Percentiles rank a stretch among this genome's conserved stretches.
phyloP scores from a whole-genome alignment of 2,888 invertebrate genomes.

The Myopa testacea region DNA sequence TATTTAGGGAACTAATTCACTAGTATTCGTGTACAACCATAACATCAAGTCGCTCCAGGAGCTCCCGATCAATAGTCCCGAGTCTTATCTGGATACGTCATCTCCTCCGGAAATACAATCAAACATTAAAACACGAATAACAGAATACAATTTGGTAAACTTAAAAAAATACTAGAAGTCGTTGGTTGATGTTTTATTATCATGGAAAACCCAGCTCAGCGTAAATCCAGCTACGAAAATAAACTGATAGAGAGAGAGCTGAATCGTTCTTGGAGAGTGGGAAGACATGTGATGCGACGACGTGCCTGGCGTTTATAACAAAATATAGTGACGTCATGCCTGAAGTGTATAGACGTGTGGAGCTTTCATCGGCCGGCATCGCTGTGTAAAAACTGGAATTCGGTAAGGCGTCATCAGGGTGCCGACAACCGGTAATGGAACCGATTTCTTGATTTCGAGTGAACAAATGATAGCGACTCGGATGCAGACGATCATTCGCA shows the following conservation, averaged over 20 bases:
- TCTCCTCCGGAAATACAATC: too few relatives aligned
- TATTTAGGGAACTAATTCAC: too few relatives aligned
- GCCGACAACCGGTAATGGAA: not conserved
- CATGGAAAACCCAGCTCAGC: not conserved
- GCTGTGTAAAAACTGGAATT: constrained; percentile 13
- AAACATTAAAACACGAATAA: too few relatives aligned
- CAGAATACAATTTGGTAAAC: too few relatives aligned
- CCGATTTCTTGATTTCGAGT: not conserved
- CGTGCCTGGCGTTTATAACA: not conserved
- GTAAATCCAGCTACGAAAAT: not conserved
- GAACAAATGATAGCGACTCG: constrained; percentile 16
- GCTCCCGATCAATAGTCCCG: too few relatives aligned
- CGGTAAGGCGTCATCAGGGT: too few relatives aligned
- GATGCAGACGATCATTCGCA: constrained; percentile 34
- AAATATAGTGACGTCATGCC: constrained; percentile 12
- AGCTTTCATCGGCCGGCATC: constrained; percentile 12
- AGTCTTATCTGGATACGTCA: too few relatives aligned
- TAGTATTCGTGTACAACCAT: too few relatives aligned
- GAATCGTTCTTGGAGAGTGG: not conserved
- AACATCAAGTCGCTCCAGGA: too few relatives aligned
- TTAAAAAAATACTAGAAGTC: too few relatives aligned
- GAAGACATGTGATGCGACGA: not conserved
- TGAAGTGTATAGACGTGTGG: not conserved
- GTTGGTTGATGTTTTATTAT: too few relatives aligned
- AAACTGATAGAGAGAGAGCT: not conserved